A percentile compares a stretch with the other conserved stretches of the same genome.
These are phyloP conservation scores for Epinephelus awoara DNA, from an alignment of 2,797 vertebrate genomes.

Conservation along the genomic window DNA sequence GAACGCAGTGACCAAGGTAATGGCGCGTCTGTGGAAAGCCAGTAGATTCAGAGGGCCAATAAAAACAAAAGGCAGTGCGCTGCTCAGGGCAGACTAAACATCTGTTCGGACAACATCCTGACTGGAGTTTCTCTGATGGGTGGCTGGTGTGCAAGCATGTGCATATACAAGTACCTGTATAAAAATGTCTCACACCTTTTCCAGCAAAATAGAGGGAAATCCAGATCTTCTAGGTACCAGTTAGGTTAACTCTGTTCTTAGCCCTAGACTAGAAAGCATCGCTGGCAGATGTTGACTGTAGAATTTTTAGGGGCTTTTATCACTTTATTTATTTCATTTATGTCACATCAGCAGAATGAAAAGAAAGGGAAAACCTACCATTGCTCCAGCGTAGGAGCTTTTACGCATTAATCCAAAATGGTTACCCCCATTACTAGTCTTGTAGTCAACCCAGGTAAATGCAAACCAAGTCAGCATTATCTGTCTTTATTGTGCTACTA, in stretches of 20 bases:
- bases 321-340: not conserved
- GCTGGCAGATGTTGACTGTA: not conserved
- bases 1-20: slow-evolving; percentile 69
- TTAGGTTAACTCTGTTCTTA: slow-evolving; percentile 23
- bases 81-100: slow-evolving; percentile 84
- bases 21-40: slow-evolving; percentile 73
- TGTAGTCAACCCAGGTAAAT: not conserved
- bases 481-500: not conserved
- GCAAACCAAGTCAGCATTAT: not conserved
- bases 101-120: slow-evolving; percentile 82
- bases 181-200: slow-evolving; percentile 26
- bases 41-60: slow-evolving; percentile 77
- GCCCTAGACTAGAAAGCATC: not conserved
- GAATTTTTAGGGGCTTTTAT: not conserved
- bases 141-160: slow-evolving; percentile 51
- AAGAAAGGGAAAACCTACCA: not conserved
- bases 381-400: not conserved
- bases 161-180: slow-evolving; percentile 52
- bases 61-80: slow-evolving; percentile 77
- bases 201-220: slow-evolving; percentile 9
- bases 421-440: not conserved
- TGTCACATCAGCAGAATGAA: not conserved
- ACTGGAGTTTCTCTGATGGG: slow-evolving; percentile 57
- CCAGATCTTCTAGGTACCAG: not conserved
- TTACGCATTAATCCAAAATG: not conserved